Base-by-base conservation (phyloP, 2,797 vertebrate species). In the Salarias fasciatus region DNA sequence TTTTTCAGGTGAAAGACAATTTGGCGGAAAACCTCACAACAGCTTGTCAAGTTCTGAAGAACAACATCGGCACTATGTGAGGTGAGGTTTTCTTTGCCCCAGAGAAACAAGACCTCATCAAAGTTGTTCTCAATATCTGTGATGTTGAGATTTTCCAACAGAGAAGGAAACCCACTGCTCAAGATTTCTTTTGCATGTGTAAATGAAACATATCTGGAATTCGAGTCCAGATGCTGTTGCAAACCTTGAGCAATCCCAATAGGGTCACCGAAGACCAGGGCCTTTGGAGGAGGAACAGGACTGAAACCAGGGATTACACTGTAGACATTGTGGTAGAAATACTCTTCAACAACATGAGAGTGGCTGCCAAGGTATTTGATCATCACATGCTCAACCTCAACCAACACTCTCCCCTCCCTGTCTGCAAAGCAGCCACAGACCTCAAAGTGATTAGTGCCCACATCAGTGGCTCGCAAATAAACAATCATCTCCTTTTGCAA, bases 401-500 rank as follows among this genome's bases (percentile, higher is more conserved):
- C 93, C 74, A 96, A 85, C 58, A 95, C 85, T 0, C 65, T 89
- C 8, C 95, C 94, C 0, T 79, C 74, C 79, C 84, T 93, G 80
- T 95, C 92, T 75, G 90, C 56, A 80, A 96, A 94, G 59, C 93
- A 95, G 1, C 94, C 95, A 77, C 94, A 97, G 8, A 94, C 72
- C 52, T 94, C 91, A 59, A 92, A 83, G 24, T 89, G 85, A 72
- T 92, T 92, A 15, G 53, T 38, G 7, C 70, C 83, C 8, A 85
- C 80, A 51, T 92, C 76, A 11, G 30, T 80, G 53, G 85, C 86
- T 89, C 90, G 94, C 62, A 96, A 63, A 74, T 95, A 95, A 3
- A 95, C 80, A 53, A 94, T 82, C 94, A 96, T 95, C 72, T 96
- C 93, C 41, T 93, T 88, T 79, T 95, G 89, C 75, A 96, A 63